Evolutionary conservation across 2,113 vertebrate species (phyloP), one percentile per base, ranked within the genome.

Genomic region (Rana temporaria): DNA sequence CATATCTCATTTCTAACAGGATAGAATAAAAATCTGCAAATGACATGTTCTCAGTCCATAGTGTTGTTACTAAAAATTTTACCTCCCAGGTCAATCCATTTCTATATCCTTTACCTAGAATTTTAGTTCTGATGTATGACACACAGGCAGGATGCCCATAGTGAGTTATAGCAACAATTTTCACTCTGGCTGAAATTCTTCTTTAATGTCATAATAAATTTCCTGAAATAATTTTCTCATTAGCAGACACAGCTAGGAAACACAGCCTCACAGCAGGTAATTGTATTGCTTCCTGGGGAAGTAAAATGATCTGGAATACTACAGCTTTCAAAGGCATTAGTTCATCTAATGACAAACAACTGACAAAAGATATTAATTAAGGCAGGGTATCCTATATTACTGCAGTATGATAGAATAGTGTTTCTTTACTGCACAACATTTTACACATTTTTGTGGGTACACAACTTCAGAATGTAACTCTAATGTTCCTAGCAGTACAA

Each of bases 141-240:
- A 70, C 55, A 42, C 32, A 19, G 78, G 22, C n/a, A 20, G 66
- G 55, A 38, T 79, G 26, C 42, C 68, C 52, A 68, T 24, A 53
- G 77, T 67, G 64, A 79, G 48, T 70, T 68, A 70, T 60, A 48
- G 78, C 66, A 62, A 80, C 56, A 48, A 57, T 30, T 60, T 80
- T 24, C 56, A 17, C 26, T 80, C 32, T 62, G 53, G 34, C 72
- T 69, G 55, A 80, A 69, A 80, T 68, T 16, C 48, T 60, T 69
- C 64, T 48, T 57, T 59, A 26, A 20, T 68, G 53, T 79, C 32
- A 80, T 80, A 80, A 80, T 80, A 62, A 70, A 80, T 56, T 69
- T 80, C 64, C 32, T 68, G 56, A 80, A 80, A 62, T 80, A 77
- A 77, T 78, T 34, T 56, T 78, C 63, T 65, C 63, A 78, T 78